phyloP scores from a whole-genome alignment of 2,113 vertebrate genomes.

The Odontophorus gujanensis region DNA sequence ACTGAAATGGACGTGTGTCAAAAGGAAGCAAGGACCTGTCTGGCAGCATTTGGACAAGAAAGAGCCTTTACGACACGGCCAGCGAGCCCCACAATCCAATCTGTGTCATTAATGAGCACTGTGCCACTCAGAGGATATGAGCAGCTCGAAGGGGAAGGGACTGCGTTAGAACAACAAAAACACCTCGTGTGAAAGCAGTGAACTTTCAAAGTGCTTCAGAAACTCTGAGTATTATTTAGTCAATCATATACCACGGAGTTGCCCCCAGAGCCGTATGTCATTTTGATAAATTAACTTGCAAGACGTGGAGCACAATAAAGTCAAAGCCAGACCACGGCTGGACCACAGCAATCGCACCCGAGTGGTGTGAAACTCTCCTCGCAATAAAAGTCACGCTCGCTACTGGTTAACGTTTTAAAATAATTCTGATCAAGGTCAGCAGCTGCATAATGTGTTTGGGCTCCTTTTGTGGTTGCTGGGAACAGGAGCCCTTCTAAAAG shows the following conservation, averaged over 20 bases:
- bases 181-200: conserved; percentile 62
- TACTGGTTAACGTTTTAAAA: conserved; percentile 67
- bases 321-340: conserved; percentile 13
- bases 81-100: background rate
- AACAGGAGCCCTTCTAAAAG: background rate
- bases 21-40: background rate
- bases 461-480: background rate
- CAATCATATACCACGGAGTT: conserved; percentile 75
- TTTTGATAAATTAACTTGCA: conserved; percentile 78
- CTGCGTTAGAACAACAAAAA: conserved; percentile 39
- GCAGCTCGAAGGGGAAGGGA: background rate
- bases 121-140: background rate
- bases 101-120: background rate
- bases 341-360: conserved; percentile 47
- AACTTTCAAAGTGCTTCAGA: conserved; percentile 59
- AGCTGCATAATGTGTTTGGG: conserved; percentile 17
- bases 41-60: background rate
- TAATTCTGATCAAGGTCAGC: conserved; percentile 76
- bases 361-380: conserved; percentile 57
- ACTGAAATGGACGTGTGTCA: background rate
- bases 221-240: conserved; percentile 70
- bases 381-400: conserved; percentile 68
- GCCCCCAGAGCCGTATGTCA: conserved; percentile 62
- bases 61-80: background rate
- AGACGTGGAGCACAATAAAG: conserved; percentile 60